Percentiles rank a stretch among this genome's conserved stretches.
These are phyloP conservation scores for Orchesella flavescens DNA, from an alignment of 2,888 invertebrate species.

Conservation along the genomic window DNA sequence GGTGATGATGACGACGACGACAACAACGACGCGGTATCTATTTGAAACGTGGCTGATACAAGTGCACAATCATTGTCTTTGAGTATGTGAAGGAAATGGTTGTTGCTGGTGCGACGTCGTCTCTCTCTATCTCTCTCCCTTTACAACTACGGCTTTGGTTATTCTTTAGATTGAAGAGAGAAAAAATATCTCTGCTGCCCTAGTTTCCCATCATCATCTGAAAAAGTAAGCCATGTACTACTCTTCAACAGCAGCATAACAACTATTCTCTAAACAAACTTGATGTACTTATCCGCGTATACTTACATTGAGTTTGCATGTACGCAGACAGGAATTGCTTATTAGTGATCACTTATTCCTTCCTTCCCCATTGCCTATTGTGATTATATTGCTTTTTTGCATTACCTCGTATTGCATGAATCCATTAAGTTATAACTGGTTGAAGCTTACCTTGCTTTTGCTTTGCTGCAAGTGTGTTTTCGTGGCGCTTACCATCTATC, in stretches of 20 bases:
- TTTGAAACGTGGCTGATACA: too few relatives aligned
- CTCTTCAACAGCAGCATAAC: conserved; percentile 26
- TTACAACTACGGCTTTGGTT: too few relatives aligned
- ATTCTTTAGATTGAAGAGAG: too few relatives aligned
- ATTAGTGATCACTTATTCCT: conserved; percentile 33
- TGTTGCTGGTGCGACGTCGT: not conserved
- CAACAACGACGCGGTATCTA: too few relatives aligned
- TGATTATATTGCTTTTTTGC: conserved; percentile 10
- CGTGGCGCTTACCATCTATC: not conserved
- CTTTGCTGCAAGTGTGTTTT: too few relatives aligned
- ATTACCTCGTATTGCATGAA: conserved; percentile 37
- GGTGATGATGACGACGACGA: too few relatives aligned
- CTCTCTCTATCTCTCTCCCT: conserved; percentile 7
- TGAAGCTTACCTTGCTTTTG: too few relatives aligned
- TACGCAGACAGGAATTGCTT: conserved; percentile 30
- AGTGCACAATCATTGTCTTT: too few relatives aligned
- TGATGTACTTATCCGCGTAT: too few relatives aligned
- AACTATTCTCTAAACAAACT: not conserved
- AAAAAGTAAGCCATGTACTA: conserved; percentile 63
- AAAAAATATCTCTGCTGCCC: conserved; percentile 39
- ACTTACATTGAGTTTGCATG: not conserved
- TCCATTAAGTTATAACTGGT: conserved; percentile 32
- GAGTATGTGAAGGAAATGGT: too few relatives aligned
- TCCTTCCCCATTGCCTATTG: conserved; percentile 20
- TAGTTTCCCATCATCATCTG: conserved; percentile 62